Percentiles rank a stretch among this genome's conserved stretches.
Evolutionary conservation across 2,888 invertebrate genomes (phyloP).

Genomic region (Dorcus parallelipipedus): DNA sequence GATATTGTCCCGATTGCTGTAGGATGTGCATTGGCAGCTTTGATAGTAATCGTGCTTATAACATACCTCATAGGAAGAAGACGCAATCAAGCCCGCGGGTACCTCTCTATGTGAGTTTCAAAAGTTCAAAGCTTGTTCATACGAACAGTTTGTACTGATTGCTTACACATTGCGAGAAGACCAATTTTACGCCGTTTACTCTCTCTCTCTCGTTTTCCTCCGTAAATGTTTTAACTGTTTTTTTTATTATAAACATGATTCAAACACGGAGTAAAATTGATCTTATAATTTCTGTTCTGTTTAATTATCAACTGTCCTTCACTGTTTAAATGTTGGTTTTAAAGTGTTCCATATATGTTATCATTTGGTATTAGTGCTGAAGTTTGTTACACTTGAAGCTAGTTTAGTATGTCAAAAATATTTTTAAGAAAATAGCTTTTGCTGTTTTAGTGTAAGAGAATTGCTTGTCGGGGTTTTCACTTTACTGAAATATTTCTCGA

Average conservation of each 20-base stretch:
- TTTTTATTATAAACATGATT: conserved; percentile 3
- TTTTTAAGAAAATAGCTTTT: too few relatives aligned
- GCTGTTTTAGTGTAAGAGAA: too few relatives aligned
- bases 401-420: too few relatives aligned
- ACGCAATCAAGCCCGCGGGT: conserved; percentile 78
- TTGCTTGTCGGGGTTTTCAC: too few relatives aligned
- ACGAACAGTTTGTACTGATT: conserved; percentile 10
- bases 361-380: conserved; percentile 20
- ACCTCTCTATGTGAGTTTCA: conserved; percentile 77
- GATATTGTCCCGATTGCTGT: conserved; percentile 97
- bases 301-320: conserved; percentile 15
- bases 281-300: conserved; percentile 11
- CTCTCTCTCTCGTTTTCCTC: neutral
- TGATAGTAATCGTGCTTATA: conserved; percentile 86
- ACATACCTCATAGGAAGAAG: conserved; percentile 92
- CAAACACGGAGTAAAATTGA: conserved; percentile 8
- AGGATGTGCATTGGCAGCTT: conserved; percentile 85
- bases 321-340: conserved; percentile 14
- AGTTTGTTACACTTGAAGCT: neutral
- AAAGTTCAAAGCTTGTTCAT: conserved; percentile 9
- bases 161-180: conserved; percentile 7
- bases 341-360: conserved; percentile 17
- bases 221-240: conserved; percentile 5
- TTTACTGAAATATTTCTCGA: too few relatives aligned
- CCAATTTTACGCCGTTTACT: conserved; percentile 9